These are phyloP conservation scores for Spodoptera littoralis DNA, from an alignment of 2,888 invertebrate species.

Conservation along the genomic window DNA sequence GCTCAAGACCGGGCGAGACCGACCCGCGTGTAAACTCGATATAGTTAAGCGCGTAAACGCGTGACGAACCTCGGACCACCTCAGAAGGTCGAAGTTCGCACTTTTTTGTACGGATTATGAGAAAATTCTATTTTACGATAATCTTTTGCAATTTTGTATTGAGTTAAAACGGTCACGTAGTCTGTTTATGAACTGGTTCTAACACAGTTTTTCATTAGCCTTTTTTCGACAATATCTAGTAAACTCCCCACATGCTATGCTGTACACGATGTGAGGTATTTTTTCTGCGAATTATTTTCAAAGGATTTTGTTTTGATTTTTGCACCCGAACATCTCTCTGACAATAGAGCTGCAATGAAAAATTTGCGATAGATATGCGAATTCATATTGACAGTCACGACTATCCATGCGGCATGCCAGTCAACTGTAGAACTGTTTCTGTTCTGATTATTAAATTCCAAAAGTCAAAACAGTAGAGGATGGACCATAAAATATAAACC, in stretches of 20 bases:
- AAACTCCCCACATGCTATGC: neutral
- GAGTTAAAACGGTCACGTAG: slow-evolving; percentile 40
- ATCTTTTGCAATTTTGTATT: slow-evolving; percentile 30
- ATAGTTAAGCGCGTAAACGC: slow-evolving; percentile 36
- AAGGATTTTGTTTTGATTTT: no score
- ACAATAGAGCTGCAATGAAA: no score
- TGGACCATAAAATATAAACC: no score
- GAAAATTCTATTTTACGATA: slow-evolving; percentile 35
- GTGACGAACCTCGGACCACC: slow-evolving; percentile 34
- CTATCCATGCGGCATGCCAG: no score
- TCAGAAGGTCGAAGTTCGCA: slow-evolving; percentile 11
- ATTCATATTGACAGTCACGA: no score
- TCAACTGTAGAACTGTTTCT: no score
- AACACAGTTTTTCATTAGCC: slow-evolving; percentile 27
- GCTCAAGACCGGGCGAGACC: slow-evolving; percentile 36
- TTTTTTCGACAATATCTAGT: slow-evolving; percentile 22
- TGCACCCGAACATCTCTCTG: no score
- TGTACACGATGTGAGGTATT: neutral
- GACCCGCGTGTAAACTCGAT: slow-evolving; percentile 47
- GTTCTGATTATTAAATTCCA: no score
- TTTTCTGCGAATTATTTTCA: neutral
- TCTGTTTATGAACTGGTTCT: slow-evolving; percentile 31
- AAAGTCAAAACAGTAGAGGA: no score
- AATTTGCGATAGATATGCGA: no score
- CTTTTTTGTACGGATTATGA: slow-evolving; percentile 27